phyloP scores from a whole-genome alignment of 2,797 vertebrate genomes.

The Peromyscus aztecus region DNA sequence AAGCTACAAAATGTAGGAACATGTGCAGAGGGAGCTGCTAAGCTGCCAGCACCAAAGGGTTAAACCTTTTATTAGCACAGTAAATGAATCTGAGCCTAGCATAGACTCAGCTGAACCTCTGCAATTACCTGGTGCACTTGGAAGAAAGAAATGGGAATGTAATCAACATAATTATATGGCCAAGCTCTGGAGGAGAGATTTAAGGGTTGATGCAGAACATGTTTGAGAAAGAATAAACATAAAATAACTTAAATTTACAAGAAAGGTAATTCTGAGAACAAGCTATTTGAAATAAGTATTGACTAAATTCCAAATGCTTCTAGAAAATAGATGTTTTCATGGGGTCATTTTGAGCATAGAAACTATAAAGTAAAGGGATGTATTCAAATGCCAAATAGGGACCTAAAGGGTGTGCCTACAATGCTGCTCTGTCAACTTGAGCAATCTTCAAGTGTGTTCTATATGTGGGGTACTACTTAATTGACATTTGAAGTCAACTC shows the following conservation, averaged over 20 bases:
- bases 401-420: neutral
- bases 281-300: constrained; percentile 61
- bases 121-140: constrained; percentile 70
- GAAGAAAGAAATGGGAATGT: constrained; percentile 63
- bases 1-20: neutral
- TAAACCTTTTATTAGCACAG: constrained; percentile 74
- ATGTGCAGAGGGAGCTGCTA: neutral
- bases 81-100: constrained; percentile 59
- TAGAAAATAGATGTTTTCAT: constrained; percentile 56
- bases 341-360: constrained; percentile 42
- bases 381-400: neutral
- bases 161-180: constrained; percentile 73
- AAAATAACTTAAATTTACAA: constrained; percentile 54
- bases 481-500: neutral
- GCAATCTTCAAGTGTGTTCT: neutral
- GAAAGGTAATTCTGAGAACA: constrained; percentile 60
- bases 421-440: neutral
- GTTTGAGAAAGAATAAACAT: constrained; percentile 63
- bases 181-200: constrained; percentile 61
- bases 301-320: constrained; percentile 61
- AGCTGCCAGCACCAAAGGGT: constrained; percentile 62
- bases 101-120: constrained; percentile 56
- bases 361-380: neutral
- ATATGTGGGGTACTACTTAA: neutral
- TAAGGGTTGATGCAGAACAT: constrained; percentile 51